phyloP scores from a whole-genome alignment of 1,140 invertebrate genomes.

The Cydia strobilella region DNA sequence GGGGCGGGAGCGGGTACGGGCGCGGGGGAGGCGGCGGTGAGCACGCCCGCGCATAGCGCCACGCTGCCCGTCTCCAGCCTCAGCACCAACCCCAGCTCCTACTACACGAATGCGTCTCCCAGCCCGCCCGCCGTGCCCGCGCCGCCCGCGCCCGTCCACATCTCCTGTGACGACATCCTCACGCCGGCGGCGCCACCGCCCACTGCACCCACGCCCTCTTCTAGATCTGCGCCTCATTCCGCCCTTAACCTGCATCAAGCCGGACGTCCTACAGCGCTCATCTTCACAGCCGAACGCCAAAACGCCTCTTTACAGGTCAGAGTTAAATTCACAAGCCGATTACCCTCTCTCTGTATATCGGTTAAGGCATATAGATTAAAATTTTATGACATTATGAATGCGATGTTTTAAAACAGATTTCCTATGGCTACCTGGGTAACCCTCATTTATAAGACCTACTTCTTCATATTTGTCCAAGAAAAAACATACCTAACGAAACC shows the following conservation, averaged over 20 bases:
- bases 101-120: constrained; percentile 72
- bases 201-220: constrained; percentile 61
- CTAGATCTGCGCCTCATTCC: constrained; percentile 74
- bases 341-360: too few relatives aligned
- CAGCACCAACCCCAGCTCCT: constrained; percentile 72
- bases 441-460: too few relatives aligned
- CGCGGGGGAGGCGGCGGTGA: constrained; percentile 66
- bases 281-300: constrained; percentile 61
- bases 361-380: too few relatives aligned
- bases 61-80: constrained; percentile 71
- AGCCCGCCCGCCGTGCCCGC: constrained; percentile 64
- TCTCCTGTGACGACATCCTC: constrained; percentile 74
- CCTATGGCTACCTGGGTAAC: too few relatives aligned
- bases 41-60: constrained; percentile 71
- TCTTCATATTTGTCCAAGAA: too few relatives aligned
- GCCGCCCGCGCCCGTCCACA: constrained; percentile 53
- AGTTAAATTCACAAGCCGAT: not conserved
- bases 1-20: constrained; percentile 45
- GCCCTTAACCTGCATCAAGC: constrained; percentile 73
- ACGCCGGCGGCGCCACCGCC: constrained; percentile 54
- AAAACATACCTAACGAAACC: constrained; percentile 89
- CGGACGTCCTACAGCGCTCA: constrained; percentile 60
- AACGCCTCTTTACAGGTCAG: constrained; percentile 53
- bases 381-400: too few relatives aligned
- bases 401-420: too few relatives aligned